Evolutionary conservation across 64 coral and sea anemone species (phyloP).

Genomic region (Pocillopora damicornis): DNA sequence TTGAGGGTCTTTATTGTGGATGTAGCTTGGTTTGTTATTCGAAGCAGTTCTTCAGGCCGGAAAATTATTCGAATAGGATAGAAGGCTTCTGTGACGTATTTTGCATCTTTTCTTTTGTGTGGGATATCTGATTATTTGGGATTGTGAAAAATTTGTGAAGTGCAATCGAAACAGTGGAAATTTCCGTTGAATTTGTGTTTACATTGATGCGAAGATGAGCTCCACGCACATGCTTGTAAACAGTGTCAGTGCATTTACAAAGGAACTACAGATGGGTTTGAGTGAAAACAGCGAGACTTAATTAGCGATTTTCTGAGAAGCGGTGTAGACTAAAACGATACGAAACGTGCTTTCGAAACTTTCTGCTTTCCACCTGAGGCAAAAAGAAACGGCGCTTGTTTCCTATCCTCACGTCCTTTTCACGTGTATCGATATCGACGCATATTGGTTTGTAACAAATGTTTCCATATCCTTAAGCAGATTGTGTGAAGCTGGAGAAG

Average conservation of each 20-base stretch:
- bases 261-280: not conserved
- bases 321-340: not conserved
- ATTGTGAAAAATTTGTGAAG: not conserved
- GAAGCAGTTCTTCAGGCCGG: not conserved
- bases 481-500: no score
- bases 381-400: not conserved
- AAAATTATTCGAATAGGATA: conserved; percentile 10
- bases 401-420: no score
- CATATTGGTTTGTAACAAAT: not conserved
- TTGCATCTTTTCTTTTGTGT: conserved; percentile 24
- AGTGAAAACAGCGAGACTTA: not conserved
- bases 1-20: not conserved
- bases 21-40: not conserved
- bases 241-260: not conserved
- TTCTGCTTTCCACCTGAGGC: not conserved
- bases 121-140: not conserved
- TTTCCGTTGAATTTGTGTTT: not conserved
- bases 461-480: not conserved
- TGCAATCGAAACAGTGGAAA: not conserved
- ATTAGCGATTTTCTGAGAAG: not conserved
- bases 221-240: not conserved
- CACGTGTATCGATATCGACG: no score
- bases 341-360: not conserved
- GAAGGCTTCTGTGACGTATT: not conserved
- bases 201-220: not conserved